These are phyloP conservation scores for Ciconia maguari DNA, from an alignment of 2,113 vertebrate genomes.

Conservation along the genomic window DNA sequence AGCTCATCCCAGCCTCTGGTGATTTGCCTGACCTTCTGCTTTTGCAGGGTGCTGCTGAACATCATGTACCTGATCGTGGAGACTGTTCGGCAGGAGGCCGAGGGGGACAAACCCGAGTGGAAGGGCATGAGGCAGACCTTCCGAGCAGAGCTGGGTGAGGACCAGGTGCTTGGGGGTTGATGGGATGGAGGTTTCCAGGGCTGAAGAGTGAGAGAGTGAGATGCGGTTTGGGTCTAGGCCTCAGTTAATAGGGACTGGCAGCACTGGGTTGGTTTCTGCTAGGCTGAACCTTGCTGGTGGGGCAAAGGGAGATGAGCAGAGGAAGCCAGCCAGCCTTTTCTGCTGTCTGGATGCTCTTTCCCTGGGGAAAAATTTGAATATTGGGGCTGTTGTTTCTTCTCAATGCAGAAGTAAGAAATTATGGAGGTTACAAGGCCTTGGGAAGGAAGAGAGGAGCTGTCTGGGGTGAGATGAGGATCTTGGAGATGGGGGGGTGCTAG, in stretches of 20 bases:
- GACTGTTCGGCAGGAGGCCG: constrained; percentile 89
- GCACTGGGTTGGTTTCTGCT: neutral
- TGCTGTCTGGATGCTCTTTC: neutral
- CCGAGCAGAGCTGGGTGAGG: constrained; percentile 88
- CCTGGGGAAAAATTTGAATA: rapidly evolving
- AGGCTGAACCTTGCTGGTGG: neutral
- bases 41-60: constrained; percentile 90
- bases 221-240: neutral
- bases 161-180: rapidly evolving
- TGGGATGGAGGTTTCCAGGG: neutral
- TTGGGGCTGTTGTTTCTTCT: neutral
- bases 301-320: neutral
- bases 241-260: neutral
- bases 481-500: neutral
- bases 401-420: neutral
- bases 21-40: neutral
- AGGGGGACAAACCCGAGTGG: constrained; percentile 89
- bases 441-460: neutral
- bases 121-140: constrained; percentile 89
- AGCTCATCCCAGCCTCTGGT: neutral
- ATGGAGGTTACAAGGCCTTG: rapidly evolving
- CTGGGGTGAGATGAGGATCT: neutral
- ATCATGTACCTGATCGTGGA: constrained; percentile 99
- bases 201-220: neutral
- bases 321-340: neutral